Evolutionary conservation across 2,797 vertebrate species (phyloP), one percentile per base, ranked within the genome.

Genomic region (Sternotherus odoratus): DNA sequence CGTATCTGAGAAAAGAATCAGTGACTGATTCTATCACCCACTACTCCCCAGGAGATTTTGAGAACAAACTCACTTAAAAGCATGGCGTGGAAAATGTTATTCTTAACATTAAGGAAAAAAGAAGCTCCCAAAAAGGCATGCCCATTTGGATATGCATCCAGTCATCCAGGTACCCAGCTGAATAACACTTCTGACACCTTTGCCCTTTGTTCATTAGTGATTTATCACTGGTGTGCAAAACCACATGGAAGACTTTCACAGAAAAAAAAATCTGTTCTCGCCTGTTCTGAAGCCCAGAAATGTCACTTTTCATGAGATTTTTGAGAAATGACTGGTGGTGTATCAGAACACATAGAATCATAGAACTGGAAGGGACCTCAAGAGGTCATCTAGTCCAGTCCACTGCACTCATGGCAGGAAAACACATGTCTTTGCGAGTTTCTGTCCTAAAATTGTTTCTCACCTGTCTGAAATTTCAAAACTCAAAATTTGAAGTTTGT

Each of bases 31-130:
- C 86, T 77, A n/a, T 30, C 30, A 23, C 17, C 72, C 30, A 1
- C 4, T 80, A 88, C 83, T 90, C 72, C 81, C 92, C 72, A 36
- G 4, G 80, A 30, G 86, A 77, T 66, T 87, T 79, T 85, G 24
- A 53, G 2, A 33, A 75, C 17, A 81, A 56, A 56, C 43, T 1
- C 48, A 3, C 3, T 51, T 46, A 39, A 1, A 15, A 87, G 48
- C 56, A 85, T 69, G 19, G 0, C 2, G 3, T 57, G 8, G 60
- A 81, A 92, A 88, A 72, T 53, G 1, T n/a, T 94, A 43, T 56
- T 8, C 89, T 3, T 30, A 60, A 88, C 17, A 1, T 11, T 1
- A 1, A 89, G 46, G 30, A 51, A 6, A 63, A 23, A 74, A 26
- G n/a, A 80, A 39, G 12, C 39, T 88, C 60, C 4, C 23, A 66